Evolutionary conservation across 2,113 vertebrate genomes (phyloP).

Genomic region (Tetrao urogallus): DNA sequence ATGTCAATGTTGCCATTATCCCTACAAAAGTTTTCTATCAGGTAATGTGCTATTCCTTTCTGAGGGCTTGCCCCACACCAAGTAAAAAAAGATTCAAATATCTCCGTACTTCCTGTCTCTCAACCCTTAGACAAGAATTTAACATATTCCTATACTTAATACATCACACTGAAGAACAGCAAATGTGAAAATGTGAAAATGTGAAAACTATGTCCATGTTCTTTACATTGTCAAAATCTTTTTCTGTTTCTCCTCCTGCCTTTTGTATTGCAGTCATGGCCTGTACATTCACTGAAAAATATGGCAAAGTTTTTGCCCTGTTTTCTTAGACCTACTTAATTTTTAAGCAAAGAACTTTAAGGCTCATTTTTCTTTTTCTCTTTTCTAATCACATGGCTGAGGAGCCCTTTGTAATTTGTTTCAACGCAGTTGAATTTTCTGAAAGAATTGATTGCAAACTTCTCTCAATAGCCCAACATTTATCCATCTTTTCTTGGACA

Average conservation of each 20-base stretch:
- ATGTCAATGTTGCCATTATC: background rate
- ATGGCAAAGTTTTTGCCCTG: background rate
- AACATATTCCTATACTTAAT: background rate
- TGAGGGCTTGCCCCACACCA: background rate
- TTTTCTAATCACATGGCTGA: background rate
- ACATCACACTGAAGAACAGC: background rate
- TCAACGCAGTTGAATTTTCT: background rate
- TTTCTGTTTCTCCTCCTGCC: background rate
- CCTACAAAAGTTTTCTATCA: background rate
- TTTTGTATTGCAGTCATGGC: fast-evolving
- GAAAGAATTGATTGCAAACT: background rate
- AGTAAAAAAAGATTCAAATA: background rate
- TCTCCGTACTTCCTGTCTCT: background rate
- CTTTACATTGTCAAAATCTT: background rate
- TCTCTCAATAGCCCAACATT: background rate
- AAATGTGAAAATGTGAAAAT: background rate
- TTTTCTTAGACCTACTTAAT: background rate
- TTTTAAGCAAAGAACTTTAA: background rate
- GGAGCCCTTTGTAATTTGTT: background rate
- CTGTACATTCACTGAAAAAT: background rate
- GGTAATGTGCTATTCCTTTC: background rate
- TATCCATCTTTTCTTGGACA: background rate
- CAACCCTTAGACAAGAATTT: background rate
- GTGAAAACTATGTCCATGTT: background rate
- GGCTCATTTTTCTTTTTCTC: background rate